Percentiles rank a stretch among this genome's conserved stretches.
Evolutionary conservation across 2,113 vertebrate species (phyloP).

Genomic region (Axis porcinus): DNA sequence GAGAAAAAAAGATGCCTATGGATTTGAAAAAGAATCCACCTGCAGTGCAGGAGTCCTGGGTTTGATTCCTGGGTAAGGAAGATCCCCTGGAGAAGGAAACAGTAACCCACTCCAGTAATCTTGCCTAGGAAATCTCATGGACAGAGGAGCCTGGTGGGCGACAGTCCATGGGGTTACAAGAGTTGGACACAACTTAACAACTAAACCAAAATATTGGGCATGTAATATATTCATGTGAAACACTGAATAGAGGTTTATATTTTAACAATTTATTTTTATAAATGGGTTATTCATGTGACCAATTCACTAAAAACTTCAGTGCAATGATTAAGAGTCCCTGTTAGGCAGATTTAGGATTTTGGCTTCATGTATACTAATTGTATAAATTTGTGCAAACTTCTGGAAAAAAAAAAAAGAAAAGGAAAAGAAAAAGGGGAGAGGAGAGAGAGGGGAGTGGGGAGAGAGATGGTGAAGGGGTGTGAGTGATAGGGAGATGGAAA

Average conservation of each 20-base stretch:
- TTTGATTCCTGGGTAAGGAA: not conserved
- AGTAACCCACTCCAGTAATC: not conserved
- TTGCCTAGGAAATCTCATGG: not conserved
- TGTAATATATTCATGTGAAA: not conserved
- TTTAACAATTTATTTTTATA: not conserved
- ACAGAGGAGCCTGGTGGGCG: not conserved
- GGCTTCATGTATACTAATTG: not conserved
- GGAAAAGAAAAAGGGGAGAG: not conserved
- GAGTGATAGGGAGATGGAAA: accelerated
- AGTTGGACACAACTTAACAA: not conserved
- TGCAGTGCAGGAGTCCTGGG: not conserved
- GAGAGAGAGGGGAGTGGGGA: not conserved
- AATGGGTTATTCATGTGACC: not conserved
- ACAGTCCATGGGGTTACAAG: not conserved
- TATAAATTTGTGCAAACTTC: not conserved
- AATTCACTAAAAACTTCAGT: not conserved
- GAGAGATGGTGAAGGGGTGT: not conserved
- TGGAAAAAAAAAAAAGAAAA: too few relatives aligned
- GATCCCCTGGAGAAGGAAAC: not conserved
- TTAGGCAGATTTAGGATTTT: not conserved
- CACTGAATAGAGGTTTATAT: not conserved
- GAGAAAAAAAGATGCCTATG: not conserved
- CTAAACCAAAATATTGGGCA: not conserved
- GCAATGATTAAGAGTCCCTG: not conserved
- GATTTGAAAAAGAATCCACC: not conserved